Percentiles rank a stretch among this genome's conserved stretches.
Evolutionary conservation across 2,113 vertebrate species (phyloP).

Genomic region (Myiozetetes cayanensis): DNA sequence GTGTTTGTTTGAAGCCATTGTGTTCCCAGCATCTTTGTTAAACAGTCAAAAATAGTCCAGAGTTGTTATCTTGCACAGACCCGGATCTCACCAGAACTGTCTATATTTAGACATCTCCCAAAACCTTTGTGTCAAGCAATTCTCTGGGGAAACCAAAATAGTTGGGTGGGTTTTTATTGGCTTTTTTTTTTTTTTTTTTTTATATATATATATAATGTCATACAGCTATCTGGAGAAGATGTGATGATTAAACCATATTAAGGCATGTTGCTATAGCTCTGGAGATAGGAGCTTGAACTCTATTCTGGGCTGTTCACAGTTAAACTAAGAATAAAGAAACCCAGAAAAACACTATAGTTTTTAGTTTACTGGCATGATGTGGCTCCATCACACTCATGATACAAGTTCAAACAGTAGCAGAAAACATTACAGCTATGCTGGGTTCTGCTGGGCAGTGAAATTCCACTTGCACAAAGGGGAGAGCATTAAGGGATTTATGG

Average conservation of each 20-base stretch:
- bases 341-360: background rate
- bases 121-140: conserved; percentile 31
- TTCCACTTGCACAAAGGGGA: background rate
- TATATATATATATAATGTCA: background rate
- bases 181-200: background rate
- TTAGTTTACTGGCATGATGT: background rate
- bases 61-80: conserved; percentile 33
- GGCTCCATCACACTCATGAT: background rate
- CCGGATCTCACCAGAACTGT: conserved; percentile 21
- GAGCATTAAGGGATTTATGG: background rate
- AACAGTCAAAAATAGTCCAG: conserved; percentile 4
- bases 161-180: background rate
- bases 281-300: background rate
- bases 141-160: conserved; percentile 6
- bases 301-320: background rate
- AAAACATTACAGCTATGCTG: background rate
- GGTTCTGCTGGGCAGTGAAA: background rate
- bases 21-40: conserved; percentile 15
- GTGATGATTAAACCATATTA: conserved; percentile 58
- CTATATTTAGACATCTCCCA: conserved; percentile 65
- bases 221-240: conserved; percentile 1
- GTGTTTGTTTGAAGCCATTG: conserved; percentile 13
- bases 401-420: conserved; percentile 15
- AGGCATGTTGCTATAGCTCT: conserved; percentile 28
- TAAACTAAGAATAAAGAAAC: background rate